Conservation (phyloP, 2,797 vertebrate species). For the Telmatherina bonti region DNA sequence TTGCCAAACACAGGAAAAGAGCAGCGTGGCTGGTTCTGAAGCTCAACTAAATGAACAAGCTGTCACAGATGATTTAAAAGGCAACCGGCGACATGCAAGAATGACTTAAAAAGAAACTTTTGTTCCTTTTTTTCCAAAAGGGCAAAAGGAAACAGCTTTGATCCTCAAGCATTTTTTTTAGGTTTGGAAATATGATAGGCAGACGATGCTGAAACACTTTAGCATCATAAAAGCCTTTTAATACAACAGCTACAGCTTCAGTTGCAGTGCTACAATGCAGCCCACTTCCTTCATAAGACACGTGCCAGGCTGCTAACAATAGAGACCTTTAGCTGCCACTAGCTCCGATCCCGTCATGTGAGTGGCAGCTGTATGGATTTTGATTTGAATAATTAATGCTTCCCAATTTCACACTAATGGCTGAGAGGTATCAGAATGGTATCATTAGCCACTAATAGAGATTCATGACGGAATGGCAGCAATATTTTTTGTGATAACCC, state of each 20-base stretch:
- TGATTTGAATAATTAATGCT: conserved; percentile 84
- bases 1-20: conserved; percentile 50
- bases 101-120: conserved; percentile 9
- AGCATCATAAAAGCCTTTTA: background rate
- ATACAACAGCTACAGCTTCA: background rate
- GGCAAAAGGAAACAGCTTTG: background rate
- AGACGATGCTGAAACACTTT: background rate
- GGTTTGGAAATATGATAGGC: background rate
- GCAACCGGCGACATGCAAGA: conserved; percentile 5
- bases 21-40: conserved; percentile 42
- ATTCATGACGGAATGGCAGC: conserved; percentile 80
- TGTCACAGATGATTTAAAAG: background rate
- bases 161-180: background rate
- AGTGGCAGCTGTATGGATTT: conserved; percentile 76
- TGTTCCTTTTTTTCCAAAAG: background rate
- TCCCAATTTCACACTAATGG: conserved; percentile 82
- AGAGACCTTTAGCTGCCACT: conserved; percentile 35
- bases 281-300: conserved; percentile 16
- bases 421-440: conserved; percentile 81
- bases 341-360: conserved; percentile 49
- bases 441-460: conserved; percentile 86
- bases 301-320: conserved; percentile 46
- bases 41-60: conserved; percentile 39
- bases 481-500: conserved; percentile 68
- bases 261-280: conserved; percentile 29